phyloP scores from a whole-genome alignment of 2,797 vertebrate genomes.

The Sciurus vulgaris region DNA sequence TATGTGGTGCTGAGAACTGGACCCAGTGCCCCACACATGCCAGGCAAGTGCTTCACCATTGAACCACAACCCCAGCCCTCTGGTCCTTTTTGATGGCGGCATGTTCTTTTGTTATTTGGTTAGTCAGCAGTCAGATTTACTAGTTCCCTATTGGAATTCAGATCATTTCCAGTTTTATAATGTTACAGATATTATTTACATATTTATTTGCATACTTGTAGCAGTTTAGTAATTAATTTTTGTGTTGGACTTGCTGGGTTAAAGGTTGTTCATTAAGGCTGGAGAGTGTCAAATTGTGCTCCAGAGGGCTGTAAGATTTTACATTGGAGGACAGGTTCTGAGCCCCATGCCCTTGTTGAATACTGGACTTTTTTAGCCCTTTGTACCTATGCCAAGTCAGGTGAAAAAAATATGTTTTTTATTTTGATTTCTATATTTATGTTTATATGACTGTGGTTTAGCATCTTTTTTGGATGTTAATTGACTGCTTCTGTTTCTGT shows the following conservation, averaged over 20 bases:
- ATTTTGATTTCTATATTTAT: slow-evolving; percentile 6
- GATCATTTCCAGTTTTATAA: not conserved
- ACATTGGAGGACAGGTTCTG: not conserved
- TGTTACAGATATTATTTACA: slow-evolving; percentile 9
- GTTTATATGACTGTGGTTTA: not conserved
- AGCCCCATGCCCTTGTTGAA: not conserved
- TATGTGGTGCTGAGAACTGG: no score
- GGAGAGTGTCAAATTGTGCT: not conserved
- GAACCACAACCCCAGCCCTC: not conserved
- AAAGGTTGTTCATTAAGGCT: not conserved
- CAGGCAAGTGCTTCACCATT: no score
- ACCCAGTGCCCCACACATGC: no score
- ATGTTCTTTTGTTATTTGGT: not conserved
- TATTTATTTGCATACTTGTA: slow-evolving; percentile 9
- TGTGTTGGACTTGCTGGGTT: slow-evolving; percentile 22
- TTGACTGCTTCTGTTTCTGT: not conserved
- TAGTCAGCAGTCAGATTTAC: not conserved
- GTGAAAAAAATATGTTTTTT: slow-evolving; percentile 48
- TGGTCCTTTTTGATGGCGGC: not conserved
- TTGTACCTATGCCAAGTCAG: not conserved
- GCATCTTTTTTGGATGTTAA: slow-evolving; percentile 21
- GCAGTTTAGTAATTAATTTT: slow-evolving; percentile 24
- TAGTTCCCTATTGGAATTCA: not conserved
- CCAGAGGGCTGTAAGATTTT: not conserved
- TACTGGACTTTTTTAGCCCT: not conserved